Conservation (phyloP, 1,140 invertebrate genomes). For the Drosophila tristis region DNA sequence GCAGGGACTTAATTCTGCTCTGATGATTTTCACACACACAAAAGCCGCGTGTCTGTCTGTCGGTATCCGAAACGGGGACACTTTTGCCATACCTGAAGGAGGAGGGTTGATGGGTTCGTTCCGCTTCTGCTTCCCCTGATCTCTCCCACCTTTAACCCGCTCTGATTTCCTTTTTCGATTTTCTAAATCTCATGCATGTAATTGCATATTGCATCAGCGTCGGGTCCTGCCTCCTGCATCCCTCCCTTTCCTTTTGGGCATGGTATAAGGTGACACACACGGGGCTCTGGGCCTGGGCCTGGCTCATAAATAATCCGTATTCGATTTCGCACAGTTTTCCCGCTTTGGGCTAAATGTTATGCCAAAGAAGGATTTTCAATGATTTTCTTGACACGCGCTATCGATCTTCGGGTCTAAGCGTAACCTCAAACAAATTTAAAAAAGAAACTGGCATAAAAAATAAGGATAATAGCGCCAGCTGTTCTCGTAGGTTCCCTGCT, state of each 20-base stretch:
- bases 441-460: not conserved
- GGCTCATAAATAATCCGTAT: constrained; percentile 58
- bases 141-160: constrained; percentile 39
- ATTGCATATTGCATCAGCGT: constrained; percentile 65
- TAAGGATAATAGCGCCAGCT: constrained; percentile 60
- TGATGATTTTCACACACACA: constrained; percentile 71
- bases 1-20: constrained; percentile 58
- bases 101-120: not conserved
- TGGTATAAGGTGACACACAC: constrained; percentile 48
- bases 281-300: not conserved
- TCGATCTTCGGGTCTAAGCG: not conserved
- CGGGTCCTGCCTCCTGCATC: not conserved
- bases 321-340: constrained; percentile 48
- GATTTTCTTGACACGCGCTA: constrained; percentile 62
- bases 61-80: too few relatives aligned
- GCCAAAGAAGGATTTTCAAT: constrained; percentile 21
- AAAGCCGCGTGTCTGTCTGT: not conserved
- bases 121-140: constrained; percentile 15
- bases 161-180: constrained; percentile 44
- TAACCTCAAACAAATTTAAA: constrained; percentile 23
- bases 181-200: constrained; percentile 73
- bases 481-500: constrained; percentile 32
- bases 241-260: constrained; percentile 14
- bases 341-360: constrained; percentile 22
- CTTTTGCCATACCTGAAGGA: too few relatives aligned